phyloP scores from a whole-genome alignment of 64 coral and sea anemone genomes.

The Actinia tenebrosa region DNA sequence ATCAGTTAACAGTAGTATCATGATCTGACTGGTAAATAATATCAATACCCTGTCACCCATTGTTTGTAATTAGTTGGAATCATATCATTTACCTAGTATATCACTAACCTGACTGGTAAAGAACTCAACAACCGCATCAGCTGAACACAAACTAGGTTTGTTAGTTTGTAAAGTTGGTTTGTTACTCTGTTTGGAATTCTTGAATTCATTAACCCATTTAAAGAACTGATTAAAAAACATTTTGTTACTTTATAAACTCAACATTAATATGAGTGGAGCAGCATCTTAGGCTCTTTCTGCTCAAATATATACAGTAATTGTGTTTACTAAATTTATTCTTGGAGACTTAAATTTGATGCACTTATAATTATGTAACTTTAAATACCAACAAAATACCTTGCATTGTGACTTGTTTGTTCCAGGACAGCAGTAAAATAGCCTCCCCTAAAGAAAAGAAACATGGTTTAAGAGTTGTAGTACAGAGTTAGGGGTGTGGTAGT shows the following conservation, averaged over 20 bases:
- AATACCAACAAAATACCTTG: conserved; percentile 43
- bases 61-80: background rate
- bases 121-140: conserved; percentile 59
- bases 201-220: conserved; percentile 90
- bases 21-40: conserved; percentile 79
- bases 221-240: conserved; percentile 19
- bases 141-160: conserved; percentile 56
- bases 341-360: too few species aligned
- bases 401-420: conserved; percentile 66
- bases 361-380: too few species aligned
- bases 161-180: background rate
- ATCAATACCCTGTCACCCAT: background rate
- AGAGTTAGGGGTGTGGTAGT: background rate
- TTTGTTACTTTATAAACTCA: too few species aligned
- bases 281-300: too few species aligned
- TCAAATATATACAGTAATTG: too few species aligned
- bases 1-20: background rate
- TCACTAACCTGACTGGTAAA: conserved; percentile 73
- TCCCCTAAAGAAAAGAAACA: conserved; percentile 42
- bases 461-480: background rate
- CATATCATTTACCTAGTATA: background rate
- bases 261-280: too few species aligned
- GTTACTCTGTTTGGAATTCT: conserved; percentile 17
- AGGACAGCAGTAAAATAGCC: conserved; percentile 84
- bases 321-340: too few species aligned